Conservation (phyloP, 1,140 invertebrate species). For the Philotrypesis tridentata region DNA sequence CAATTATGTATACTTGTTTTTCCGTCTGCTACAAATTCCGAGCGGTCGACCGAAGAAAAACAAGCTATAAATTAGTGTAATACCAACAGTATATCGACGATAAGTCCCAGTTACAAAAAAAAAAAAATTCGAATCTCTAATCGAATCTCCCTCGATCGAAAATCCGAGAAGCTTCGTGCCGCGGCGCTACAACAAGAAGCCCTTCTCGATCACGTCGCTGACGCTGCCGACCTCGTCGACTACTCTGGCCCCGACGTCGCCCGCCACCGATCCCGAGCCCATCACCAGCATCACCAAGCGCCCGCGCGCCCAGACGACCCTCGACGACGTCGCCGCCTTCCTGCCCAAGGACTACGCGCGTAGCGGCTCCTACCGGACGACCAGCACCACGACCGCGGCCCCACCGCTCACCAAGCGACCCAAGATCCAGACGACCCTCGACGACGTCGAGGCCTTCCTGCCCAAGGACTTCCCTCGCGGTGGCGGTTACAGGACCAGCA, state of each 20-base stretch:
- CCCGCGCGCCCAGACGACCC: conserved; percentile 43
- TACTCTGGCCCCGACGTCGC: conserved; percentile 43
- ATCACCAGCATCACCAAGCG: conserved; percentile 48
- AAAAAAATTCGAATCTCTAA: too few relatives aligned
- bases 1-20: too few relatives aligned
- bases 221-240: conserved; percentile 51
- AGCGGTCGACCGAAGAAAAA: too few relatives aligned
- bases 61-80: too few relatives aligned
- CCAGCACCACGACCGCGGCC: conserved; percentile 25
- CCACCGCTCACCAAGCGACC: conserved; percentile 27
- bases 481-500: conserved; percentile 10
- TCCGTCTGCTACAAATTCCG: too few relatives aligned
- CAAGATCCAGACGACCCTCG: conserved; percentile 50
- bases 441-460: conserved; percentile 54
- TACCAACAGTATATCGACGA: too few relatives aligned
- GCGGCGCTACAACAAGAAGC: conserved; percentile 70
- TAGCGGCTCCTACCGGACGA: not conserved
- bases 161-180: conserved; percentile 78
- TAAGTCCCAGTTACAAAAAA: too few relatives aligned
- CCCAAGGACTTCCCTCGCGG: conserved; percentile 53
- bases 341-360: conserved; percentile 54
- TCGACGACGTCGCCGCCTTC: conserved; percentile 55
- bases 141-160: not conserved
- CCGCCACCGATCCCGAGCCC: conserved; percentile 49
- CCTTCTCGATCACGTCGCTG: conserved; percentile 47